Evolutionary conservation across 2,113 vertebrate genomes (phyloP).

Genomic region (Ptychochromis oligacanthus): DNA sequence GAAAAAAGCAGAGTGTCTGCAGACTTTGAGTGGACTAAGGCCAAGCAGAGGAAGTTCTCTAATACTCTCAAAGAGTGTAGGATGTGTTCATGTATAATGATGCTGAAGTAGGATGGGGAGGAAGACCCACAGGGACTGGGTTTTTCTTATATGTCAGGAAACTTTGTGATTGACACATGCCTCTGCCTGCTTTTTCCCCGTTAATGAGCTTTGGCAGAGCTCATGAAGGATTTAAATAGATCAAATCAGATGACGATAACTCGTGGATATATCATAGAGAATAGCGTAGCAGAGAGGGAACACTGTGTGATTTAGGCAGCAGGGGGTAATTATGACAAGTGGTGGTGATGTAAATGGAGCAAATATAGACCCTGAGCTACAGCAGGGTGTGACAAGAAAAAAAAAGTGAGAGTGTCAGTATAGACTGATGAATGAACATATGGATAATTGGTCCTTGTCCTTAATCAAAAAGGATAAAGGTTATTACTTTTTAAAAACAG

Average conservation of each 20-base stretch:
- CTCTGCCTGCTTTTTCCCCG: slow-evolving; percentile 5
- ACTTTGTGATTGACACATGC: slow-evolving; percentile 61
- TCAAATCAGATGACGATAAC: slow-evolving; percentile 51
- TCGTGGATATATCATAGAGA: slow-evolving; percentile 55
- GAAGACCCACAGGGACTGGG: slow-evolving; percentile 31
- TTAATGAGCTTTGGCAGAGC: slow-evolving; percentile 62
- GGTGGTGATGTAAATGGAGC: slow-evolving; percentile 31
- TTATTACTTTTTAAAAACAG: slow-evolving; percentile 9
- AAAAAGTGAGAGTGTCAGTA: background rate
- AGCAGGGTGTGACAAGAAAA: background rate
- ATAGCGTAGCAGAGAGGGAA: slow-evolving; percentile 40
- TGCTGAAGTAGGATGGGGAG: background rate
- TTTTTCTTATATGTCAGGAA: slow-evolving; percentile 49
- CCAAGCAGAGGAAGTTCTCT: slow-evolving; percentile 25
- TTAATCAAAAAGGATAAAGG: slow-evolving; percentile 24
- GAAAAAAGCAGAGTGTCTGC: slow-evolving; percentile 32
- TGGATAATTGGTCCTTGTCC: background rate
- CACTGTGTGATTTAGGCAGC: slow-evolving; percentile 38
- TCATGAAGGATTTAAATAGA: slow-evolving; percentile 57
- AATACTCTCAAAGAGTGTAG: slow-evolving; percentile 36
- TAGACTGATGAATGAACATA: slow-evolving; percentile 5
- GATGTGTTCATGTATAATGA: slow-evolving; percentile 56
- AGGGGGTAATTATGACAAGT: slow-evolving; percentile 25
- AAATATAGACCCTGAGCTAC: slow-evolving; percentile 19
- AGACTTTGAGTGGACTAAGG: slow-evolving; percentile 40